Conservation (phyloP, 2,797 vertebrate genomes). For the Pangasius larnaudii region DNA sequence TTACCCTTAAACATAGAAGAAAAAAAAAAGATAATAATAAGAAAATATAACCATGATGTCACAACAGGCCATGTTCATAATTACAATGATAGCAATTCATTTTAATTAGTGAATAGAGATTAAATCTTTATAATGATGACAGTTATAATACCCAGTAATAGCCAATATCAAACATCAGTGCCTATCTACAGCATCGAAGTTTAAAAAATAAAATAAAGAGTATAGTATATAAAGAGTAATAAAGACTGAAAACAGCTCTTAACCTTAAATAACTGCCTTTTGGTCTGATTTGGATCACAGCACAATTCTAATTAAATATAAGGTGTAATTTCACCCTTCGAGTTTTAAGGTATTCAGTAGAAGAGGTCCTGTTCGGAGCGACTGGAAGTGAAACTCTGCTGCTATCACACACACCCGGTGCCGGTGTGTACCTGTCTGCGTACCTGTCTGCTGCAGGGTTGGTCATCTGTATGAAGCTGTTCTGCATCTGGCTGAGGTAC, state of each 20-base stretch:
- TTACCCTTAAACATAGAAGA: conserved; percentile 13
- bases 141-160: not conserved
- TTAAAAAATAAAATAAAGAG: too few relatives aligned
- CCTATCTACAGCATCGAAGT: not conserved
- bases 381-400: not conserved
- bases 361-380: not conserved
- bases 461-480: conserved; percentile 25
- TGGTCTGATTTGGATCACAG: not conserved
- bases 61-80: not conserved
- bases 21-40: not conserved
- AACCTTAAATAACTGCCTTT: not conserved
- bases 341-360: not conserved
- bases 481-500: conserved; percentile 54
- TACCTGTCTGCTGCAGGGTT: conserved; percentile 38
- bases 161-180: not conserved
- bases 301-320: not conserved
- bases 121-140: not conserved
- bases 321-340: not conserved
- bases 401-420: not conserved
- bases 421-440: too few relatives aligned
- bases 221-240: too few relatives aligned
- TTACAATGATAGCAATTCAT: not conserved
- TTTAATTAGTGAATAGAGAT: not conserved
- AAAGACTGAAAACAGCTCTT: not conserved
- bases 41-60: not conserved